A percentile compares a stretch with the other conserved stretches of the same genome.
Evolutionary conservation across 2,113 vertebrate genomes (phyloP).

Genomic region (Psittacula cyanocephala): DNA sequence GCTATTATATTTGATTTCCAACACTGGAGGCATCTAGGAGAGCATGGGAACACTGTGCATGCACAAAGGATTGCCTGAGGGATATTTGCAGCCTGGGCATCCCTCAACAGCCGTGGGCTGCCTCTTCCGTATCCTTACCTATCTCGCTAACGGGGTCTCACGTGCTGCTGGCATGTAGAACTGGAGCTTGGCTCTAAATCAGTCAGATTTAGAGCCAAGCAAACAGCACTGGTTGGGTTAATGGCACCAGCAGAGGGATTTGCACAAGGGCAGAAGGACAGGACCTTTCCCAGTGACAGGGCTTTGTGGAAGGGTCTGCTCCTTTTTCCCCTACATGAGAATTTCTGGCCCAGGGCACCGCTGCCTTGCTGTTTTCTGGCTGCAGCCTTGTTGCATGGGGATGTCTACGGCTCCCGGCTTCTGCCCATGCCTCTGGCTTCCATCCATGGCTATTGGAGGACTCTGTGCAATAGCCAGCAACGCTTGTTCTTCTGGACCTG

Average conservation of each 20-base stretch:
- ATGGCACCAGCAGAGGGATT: fast-evolving
- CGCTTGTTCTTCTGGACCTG: neutral
- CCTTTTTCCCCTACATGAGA: neutral
- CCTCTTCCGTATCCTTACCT: neutral
- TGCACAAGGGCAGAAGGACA: neutral
- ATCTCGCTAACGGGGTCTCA: fast-evolving
- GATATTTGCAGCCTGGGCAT: neutral
- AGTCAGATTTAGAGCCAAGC: neutral
- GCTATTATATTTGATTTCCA: neutral
- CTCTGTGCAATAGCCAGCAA: constrained; percentile 27
- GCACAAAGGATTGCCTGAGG: fast-evolving
- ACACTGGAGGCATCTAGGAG: neutral
- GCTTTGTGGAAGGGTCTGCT: neutral
- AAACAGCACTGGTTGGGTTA: neutral
- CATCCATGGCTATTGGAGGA: constrained; percentile 37
- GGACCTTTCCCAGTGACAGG: fast-evolving
- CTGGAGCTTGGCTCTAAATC: neutral
- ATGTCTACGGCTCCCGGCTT: neutral
- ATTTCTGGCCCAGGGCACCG: neutral
- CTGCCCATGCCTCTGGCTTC: neutral
- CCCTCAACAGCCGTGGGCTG: neutral
- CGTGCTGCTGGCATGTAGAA: neutral
- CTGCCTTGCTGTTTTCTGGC: constrained; percentile 18
- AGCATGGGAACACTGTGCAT: neutral
- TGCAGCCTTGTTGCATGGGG: neutral